Evolutionary conservation across 2,113 vertebrate genomes (phyloP), one percentile per base, ranked within the genome.

Genomic region (Actenoides lindsayi): DNA sequence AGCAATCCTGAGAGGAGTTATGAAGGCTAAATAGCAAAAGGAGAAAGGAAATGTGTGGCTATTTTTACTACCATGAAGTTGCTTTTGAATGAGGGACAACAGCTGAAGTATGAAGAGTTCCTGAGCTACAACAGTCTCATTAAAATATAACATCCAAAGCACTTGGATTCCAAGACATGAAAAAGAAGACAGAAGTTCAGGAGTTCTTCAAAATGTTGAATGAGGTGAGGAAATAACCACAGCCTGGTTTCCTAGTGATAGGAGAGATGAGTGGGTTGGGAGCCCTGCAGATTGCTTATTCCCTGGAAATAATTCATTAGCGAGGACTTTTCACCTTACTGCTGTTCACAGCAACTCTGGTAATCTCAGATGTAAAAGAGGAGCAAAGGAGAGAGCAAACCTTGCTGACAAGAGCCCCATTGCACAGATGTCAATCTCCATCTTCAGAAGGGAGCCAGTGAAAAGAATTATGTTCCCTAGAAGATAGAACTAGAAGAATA

Each of bases 71-170:
- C 21, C 2, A 1, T 17, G 44, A 64, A 60, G 27, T 13, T 87
- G 19, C 33, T 89, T 84, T 79, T 71, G 24, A 91, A 75, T 42
- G 31, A 54, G 21, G 27, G 16, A 73, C 30, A 82, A 23, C 57
- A 87, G 41, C 8, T 41, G 21, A 93, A 84, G 9, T 8, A 11
- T 33, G 41, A 95, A 92, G 46, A 87, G 75, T 71, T 31, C 46
- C 77, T 60, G 28, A 75, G 41, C 25, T 48, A 50, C 39, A 93
- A 73, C 33, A 69, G 35, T 28, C 33, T 74, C 28, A 73, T 94
- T 93, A 96, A 96, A 91, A 80, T 30, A 48, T 21, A 87, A 83
- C 91, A 87, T 73, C 24, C 62, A 79, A 91, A 96, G 63, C 48
- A 23, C 87, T 4, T 64, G 37, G 21, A 83, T 76, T 64, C 78